These are phyloP conservation scores for Paracyclopina nana DNA, from an alignment of 1,140 invertebrate genomes.

Conservation along the genomic window DNA sequence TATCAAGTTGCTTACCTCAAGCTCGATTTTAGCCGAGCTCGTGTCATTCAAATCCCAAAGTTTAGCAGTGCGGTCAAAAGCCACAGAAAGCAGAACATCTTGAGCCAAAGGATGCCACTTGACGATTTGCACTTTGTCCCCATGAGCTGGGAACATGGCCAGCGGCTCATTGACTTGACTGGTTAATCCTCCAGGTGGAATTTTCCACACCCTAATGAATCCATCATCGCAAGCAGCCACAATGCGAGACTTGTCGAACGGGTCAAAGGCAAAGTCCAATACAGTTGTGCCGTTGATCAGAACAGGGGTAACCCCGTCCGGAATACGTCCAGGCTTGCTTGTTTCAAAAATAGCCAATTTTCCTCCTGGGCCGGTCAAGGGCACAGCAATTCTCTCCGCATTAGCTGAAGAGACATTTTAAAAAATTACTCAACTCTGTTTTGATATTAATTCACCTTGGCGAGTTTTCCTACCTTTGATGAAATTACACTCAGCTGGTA, in stretches of 20 bases:
- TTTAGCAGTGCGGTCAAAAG: constrained; percentile 71
- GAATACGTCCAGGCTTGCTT: constrained; percentile 47
- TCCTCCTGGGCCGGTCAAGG: constrained; percentile 64
- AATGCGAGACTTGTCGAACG: constrained; percentile 54
- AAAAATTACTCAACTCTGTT: background rate
- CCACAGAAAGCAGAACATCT: constrained; percentile 60
- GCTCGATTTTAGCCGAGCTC: constrained; percentile 2
- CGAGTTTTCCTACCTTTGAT: constrained; percentile 45
- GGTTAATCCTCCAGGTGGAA: constrained; percentile 41
- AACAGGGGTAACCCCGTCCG: constrained; percentile 60
- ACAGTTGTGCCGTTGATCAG: constrained; percentile 66
- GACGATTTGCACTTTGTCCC: constrained; percentile 75
- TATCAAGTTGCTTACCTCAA: constrained; percentile 1
- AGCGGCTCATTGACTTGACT: constrained; percentile 45
- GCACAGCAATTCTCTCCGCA: constrained; percentile 57
- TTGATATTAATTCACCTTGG: constrained; percentile 3
- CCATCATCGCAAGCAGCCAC: constrained; percentile 66
- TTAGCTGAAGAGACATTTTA: constrained; percentile 41
- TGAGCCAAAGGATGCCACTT: constrained; percentile 71
- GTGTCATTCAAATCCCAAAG: constrained; percentile 41
- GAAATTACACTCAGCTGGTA: constrained; percentile 79
- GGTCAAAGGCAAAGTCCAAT: constrained; percentile 84
- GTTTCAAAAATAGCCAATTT: constrained; percentile 70
- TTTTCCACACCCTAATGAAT: constrained; percentile 62
- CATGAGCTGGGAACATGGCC: constrained; percentile 42